A percentile compares a stretch with the other conserved stretches of the same genome.
phyloP scores from a whole-genome alignment of 2,113 vertebrate species.

The Ophiodon elongatus region DNA sequence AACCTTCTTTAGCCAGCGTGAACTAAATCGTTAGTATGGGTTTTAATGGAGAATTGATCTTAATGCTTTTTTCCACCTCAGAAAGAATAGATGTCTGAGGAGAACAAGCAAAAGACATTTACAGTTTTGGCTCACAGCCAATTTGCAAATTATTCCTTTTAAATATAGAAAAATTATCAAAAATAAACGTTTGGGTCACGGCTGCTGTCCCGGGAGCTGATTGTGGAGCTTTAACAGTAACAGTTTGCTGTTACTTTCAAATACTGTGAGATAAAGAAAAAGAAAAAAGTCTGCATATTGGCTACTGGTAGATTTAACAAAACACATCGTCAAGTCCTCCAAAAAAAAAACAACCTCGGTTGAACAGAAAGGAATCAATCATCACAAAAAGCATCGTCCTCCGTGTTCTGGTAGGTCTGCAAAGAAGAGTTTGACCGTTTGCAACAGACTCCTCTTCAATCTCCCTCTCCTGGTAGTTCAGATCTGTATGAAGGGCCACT shows the following conservation, averaged over 20 bases:
- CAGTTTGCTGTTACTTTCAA: not conserved
- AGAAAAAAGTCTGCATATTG: not conserved
- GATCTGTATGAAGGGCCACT: slow-evolving; percentile 43
- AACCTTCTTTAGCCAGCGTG: not conserved
- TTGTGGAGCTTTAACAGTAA: not conserved
- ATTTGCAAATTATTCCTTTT: not conserved
- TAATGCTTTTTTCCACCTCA: not conserved
- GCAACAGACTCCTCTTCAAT: not conserved
- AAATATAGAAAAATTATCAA: not conserved
- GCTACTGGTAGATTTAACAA: no score
- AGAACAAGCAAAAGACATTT: not conserved
- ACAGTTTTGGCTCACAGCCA: not conserved
- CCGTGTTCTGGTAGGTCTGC: not conserved
- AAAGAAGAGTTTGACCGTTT: not conserved
- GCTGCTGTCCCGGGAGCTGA: not conserved
- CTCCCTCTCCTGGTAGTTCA: not conserved
- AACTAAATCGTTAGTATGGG: slow-evolving; percentile 14
- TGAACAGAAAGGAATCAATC: not conserved
- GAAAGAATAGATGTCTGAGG: not conserved
- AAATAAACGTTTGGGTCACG: not conserved
- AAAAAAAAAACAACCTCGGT: not conserved
- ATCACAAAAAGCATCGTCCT: not conserved
- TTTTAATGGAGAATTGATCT: slow-evolving; percentile 15
- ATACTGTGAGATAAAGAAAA: not conserved
- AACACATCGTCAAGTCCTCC: not conserved